Conservation (phyloP, 1,140 invertebrate species). For the Rhopalosiphum padi region DNA sequence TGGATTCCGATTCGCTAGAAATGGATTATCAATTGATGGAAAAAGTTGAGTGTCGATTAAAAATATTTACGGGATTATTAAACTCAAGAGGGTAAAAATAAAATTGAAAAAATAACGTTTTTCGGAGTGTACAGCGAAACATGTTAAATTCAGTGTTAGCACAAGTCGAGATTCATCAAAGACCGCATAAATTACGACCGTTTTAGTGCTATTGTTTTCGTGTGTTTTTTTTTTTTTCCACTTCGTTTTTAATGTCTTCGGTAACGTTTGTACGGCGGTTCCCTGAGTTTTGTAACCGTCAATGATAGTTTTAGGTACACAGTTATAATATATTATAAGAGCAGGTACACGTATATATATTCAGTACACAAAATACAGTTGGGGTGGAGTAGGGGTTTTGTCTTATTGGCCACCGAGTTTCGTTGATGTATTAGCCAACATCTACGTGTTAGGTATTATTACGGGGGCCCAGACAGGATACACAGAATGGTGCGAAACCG, state of each 20-base stretch:
- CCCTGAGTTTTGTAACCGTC: constrained; percentile 15
- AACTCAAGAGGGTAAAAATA: constrained; percentile 13
- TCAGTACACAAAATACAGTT: neutral
- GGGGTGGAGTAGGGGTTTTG: neutral
- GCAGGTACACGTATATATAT: neutral
- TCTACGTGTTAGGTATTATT: constrained; percentile 51
- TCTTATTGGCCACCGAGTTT: constrained; percentile 33
- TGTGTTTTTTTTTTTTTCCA: neutral
- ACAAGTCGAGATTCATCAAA: constrained; percentile 3
- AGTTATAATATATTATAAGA: neutral
- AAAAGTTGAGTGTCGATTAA: constrained; percentile 15
- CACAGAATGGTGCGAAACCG: constrained; percentile 56
- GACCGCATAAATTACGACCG: neutral
- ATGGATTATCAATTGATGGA: neutral
- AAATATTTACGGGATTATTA: neutral
- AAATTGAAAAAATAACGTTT: constrained; percentile 2
- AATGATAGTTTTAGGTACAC: constrained; percentile 10
- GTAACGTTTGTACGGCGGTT: neutral
- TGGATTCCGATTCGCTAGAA: constrained; percentile 8
- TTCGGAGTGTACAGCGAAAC: neutral
- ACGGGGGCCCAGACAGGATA: constrained; percentile 49
- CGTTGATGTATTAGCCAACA: constrained; percentile 40
- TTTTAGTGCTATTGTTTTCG: neutral
- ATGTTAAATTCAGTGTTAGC: constrained; percentile 3
- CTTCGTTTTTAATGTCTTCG: neutral